Percentiles rank a stretch among this genome's conserved stretches.
Conservation (phyloP, 1,140 invertebrate species). For the Macrosteles quadrilineatus region DNA sequence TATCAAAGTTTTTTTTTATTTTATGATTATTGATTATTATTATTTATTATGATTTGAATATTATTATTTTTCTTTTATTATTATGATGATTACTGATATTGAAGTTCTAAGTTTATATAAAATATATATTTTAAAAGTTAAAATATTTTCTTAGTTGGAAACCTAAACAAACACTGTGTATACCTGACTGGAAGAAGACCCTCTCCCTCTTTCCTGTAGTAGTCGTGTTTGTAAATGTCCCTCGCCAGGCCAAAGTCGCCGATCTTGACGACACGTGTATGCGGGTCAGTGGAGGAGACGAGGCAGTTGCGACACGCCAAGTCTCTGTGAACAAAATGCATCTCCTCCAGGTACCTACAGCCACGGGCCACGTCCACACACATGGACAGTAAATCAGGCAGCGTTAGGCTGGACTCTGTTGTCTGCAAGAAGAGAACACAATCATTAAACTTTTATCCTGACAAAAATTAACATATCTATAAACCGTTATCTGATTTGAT, state of each 20-base stretch:
- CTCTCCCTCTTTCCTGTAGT: constrained; percentile 90
- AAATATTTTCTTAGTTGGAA: too few species aligned
- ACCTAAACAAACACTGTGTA: too few species aligned
- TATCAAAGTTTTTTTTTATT: too few species aligned
- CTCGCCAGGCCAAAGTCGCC: constrained; percentile 94
- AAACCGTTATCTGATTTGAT: too few species aligned
- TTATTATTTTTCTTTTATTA: too few species aligned
- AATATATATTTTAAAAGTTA: too few species aligned
- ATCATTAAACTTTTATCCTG: constrained; percentile 16
- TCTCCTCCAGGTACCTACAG: constrained; percentile 89
- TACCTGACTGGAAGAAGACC: constrained; percentile 64
- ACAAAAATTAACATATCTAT: too few species aligned
- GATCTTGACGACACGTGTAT: constrained; percentile 87
- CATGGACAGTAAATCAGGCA: constrained; percentile 86
- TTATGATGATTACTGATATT: too few species aligned
- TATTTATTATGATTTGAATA: too few species aligned
- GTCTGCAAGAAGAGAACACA: constrained; percentile 48
- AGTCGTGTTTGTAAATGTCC: constrained; percentile 96
- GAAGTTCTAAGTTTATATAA: too few species aligned
- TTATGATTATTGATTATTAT: too few species aligned
- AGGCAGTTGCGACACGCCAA: constrained; percentile 93
- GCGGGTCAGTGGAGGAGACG: constrained; percentile 71
- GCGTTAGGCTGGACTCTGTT: constrained; percentile 60
- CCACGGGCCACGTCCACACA: constrained; percentile 94
- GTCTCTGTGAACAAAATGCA: constrained; percentile 96